Base-by-base conservation (phyloP, 2,113 vertebrate genomes). In the Ammospiza caudacuta region DNA sequence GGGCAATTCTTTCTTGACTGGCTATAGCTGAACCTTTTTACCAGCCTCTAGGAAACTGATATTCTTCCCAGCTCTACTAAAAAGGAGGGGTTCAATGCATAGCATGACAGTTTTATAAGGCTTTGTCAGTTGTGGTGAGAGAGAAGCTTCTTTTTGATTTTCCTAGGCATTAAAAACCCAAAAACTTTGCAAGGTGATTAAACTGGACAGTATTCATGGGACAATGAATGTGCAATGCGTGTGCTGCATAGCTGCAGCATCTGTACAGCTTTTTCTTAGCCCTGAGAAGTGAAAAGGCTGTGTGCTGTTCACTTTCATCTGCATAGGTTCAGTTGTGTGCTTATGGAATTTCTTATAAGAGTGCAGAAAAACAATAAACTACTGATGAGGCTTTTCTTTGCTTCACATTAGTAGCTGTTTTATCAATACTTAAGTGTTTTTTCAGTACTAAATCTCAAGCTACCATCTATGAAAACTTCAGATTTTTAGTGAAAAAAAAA, bases 271-370 rank as follows among this genome's bases (percentile, higher is more conserved):
- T 1, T 68, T 49, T 72, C 33, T 85, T 57, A 89, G 35, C 8
- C 25, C 41, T 61, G 21, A 20, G 33, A 83, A 73, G 27, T 69
- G 35, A 46, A 74, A 69, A 76, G 21, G 21, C 39, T 54, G 11
- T 0, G 0, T 70, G 29, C 22, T 43, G 13, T 33, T 75, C 57
- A 37, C 12, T 49, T 87, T 28, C 0, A 0, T 43, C 14, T 77
- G 29, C 24, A 13, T 11, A 43, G 27, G 8, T 69, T 87, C 37
- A 39, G 0, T 66, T 69, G 21, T 64, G 39, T 57, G 12, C 31
- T 41, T 79, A 39, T 51, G 33, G 52, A n/a, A 3, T 31, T 59
- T 67, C 51, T 43, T 47, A 27, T 29, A 31, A 9, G 39, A 43
- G 44, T 39, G 14, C 61, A 80, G 70, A 55, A 91, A 74, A 68